phyloP scores from a whole-genome alignment of 2,888 invertebrate genomes.

The Nomada fucata region DNA sequence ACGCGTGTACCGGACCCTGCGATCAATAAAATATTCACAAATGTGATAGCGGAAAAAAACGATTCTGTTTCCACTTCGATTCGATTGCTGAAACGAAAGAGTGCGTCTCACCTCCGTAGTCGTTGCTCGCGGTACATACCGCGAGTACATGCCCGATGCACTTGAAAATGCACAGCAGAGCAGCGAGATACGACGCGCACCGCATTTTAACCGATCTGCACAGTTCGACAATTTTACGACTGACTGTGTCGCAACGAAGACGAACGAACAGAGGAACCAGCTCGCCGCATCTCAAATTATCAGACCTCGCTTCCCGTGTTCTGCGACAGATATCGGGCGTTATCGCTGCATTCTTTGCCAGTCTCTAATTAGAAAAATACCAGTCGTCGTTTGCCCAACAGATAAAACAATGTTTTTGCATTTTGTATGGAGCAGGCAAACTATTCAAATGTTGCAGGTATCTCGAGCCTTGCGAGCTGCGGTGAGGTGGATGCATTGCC shows the following conservation, averaged over 20 bases:
- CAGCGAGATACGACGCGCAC: conserved; percentile 35
- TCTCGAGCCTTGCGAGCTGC: conserved; percentile 93
- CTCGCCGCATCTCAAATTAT: conserved; percentile 54
- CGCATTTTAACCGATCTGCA: conserved; percentile 56
- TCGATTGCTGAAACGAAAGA: not conserved
- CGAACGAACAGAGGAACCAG: conserved; percentile 19
- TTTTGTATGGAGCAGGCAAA: not conserved
- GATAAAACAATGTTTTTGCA: not conserved
- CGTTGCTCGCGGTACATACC: conserved; percentile 68
- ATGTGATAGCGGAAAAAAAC: not conserved
- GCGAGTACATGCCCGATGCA: conserved; percentile 51
- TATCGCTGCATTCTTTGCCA: conserved; percentile 49
- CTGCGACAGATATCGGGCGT: conserved; percentile 31
- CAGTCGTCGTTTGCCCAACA: not conserved
- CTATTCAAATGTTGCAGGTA: conserved; percentile 86
- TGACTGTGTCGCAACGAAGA: conserved; percentile 32
- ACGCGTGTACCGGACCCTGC: conserved; percentile 67
- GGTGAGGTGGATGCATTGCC: conserved; percentile 92
- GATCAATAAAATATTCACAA: not conserved
- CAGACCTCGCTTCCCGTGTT: conserved; percentile 58
- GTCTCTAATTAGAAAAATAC: conserved; percentile 33
- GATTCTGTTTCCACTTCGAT: not conserved
- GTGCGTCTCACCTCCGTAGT: conserved; percentile 70
- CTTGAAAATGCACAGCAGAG: conserved; percentile 58
- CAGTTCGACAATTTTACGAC: conserved; percentile 37